Base-by-base conservation (phyloP, 2,113 vertebrate genomes). In the Chaetorhynchus papuensis region DNA sequence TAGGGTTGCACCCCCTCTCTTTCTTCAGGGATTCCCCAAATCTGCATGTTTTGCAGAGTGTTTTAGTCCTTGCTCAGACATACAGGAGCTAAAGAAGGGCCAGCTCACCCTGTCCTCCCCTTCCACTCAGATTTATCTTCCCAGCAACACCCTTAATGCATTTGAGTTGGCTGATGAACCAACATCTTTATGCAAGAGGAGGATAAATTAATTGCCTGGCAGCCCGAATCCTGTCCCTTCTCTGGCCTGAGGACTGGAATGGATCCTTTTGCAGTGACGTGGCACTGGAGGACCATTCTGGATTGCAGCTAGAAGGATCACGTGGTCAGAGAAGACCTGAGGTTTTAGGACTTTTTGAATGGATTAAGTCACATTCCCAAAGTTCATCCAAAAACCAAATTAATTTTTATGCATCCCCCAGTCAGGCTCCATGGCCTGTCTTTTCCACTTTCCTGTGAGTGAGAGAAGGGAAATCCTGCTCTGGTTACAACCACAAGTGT, bases 291-390 rank as follows among this genome's bases (percentile, higher is more conserved):
- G 8, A 50, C 2, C 1, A 2, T 45, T 74, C 47, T 13, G 35
- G 12, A 37, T 41, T 68, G 15, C 22, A 41, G 19, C 13, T 19
- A n/a, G 23, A 63, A 37, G 33, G 16, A 37, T 11, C 1, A 0
- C 6, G 7, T 26, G 10, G 13, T 60, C 44, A 24, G 22, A 21
- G 8, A 71, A 33, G 19, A 50, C 16, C 23, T 39, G 44, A 81
- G 44, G 33, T 77, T 70, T 88, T 50, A 45, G 31, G 31, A 7
- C 5, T 15, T 1, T 49, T 69, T 54, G 27, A 59, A 22, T 33
- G 19, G 4, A 26, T 63, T 39, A 65, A 76, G 33, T 10, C 8
- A 37, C 14, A 4, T 1, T 70, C 27, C 21, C 26, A 31, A 69
- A 75, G 7, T 28, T 66, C 27, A 13, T 30, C 35, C 13, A 9